Conservation (phyloP, 1,140 invertebrate genomes). For the Elymnias hypermnestra region DNA sequence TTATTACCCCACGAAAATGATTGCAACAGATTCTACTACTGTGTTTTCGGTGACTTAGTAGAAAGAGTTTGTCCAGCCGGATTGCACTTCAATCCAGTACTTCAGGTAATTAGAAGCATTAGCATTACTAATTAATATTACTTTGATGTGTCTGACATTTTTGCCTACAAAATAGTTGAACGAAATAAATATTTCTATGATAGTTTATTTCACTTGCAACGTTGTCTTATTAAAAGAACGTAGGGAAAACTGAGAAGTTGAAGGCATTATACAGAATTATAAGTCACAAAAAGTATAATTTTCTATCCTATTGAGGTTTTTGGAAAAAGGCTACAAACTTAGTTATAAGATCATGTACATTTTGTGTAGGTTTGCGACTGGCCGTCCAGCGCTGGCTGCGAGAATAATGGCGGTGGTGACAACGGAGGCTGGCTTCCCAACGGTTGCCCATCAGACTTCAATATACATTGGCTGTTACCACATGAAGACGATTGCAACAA, state of each 20-base stretch:
- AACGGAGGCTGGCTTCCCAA: constrained; percentile 8
- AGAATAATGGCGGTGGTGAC: constrained; percentile 1
- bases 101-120: not conserved
- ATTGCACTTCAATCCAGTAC: constrained; percentile 2
- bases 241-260: too few relatives aligned
- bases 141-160: too few relatives aligned
- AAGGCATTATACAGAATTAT: too few relatives aligned
- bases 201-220: too few relatives aligned
- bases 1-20: constrained; percentile 21
- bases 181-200: too few relatives aligned
- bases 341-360: not conserved
- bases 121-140: too few relatives aligned
- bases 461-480: constrained; percentile 11
- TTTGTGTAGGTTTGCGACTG: constrained; percentile 33
- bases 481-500: constrained; percentile 22
- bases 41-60: constrained; percentile 11
- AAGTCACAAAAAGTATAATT: too few relatives aligned
- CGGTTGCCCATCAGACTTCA: constrained; percentile 21
- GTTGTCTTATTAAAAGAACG: too few relatives aligned
- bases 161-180: too few relatives aligned
- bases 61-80: constrained; percentile 5
- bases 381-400: constrained; percentile 25
- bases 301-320: too few relatives aligned
- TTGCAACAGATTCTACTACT: constrained; percentile 26
- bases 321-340: too few relatives aligned